phyloP scores from a whole-genome alignment of 1,140 invertebrate genomes.

The Elysia chlorotica region DNA sequence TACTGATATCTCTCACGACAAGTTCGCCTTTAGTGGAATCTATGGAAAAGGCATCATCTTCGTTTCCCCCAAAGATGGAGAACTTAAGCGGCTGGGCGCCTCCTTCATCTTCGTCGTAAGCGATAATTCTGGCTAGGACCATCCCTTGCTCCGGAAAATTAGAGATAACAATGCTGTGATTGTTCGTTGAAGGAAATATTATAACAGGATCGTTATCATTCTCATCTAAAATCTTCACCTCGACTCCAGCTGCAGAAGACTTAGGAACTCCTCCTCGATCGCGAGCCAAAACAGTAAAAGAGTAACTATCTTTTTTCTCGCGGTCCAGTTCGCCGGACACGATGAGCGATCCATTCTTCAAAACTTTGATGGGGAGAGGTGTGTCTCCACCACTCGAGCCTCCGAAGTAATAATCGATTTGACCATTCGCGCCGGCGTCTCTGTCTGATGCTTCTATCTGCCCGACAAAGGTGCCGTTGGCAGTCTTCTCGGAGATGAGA shows the following conservation, averaged over 20 bases:
- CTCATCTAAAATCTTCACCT: conserved; percentile 36
- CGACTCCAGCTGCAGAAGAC: conserved; percentile 25
- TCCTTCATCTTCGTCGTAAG: conserved; percentile 47
- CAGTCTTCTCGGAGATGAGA: conserved; percentile 34
- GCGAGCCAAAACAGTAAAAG: conserved; percentile 80
- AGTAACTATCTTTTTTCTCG: conserved; percentile 78
- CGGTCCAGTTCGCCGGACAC: conserved; percentile 91
- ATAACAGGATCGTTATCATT: conserved; percentile 49
- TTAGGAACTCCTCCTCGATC: conserved; percentile 41
- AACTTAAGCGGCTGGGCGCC: conserved; percentile 92
- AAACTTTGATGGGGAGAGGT: conserved; percentile 40
- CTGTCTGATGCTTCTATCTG: conserved; percentile 74
- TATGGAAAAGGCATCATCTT: conserved; percentile 82
- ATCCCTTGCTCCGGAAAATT: conserved; percentile 76
- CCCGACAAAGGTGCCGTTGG: conserved; percentile 29
- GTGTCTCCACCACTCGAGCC: conserved; percentile 24
- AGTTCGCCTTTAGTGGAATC: conserved; percentile 80
- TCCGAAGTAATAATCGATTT: conserved; percentile 47
- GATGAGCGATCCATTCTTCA: conserved; percentile 84
- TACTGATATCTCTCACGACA: conserved; percentile 65
- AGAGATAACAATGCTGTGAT: conserved; percentile 80
- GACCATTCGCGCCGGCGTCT: conserved; percentile 75
- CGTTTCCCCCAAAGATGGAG: conserved; percentile 78
- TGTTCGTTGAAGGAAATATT: conserved; percentile 80
- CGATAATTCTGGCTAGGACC: conserved; percentile 40